Percentiles rank a stretch among this genome's conserved stretches.
These are phyloP conservation scores for Rhagoletis zephyria DNA, from an alignment of 1,140 invertebrate species.

Conservation along the genomic window DNA sequence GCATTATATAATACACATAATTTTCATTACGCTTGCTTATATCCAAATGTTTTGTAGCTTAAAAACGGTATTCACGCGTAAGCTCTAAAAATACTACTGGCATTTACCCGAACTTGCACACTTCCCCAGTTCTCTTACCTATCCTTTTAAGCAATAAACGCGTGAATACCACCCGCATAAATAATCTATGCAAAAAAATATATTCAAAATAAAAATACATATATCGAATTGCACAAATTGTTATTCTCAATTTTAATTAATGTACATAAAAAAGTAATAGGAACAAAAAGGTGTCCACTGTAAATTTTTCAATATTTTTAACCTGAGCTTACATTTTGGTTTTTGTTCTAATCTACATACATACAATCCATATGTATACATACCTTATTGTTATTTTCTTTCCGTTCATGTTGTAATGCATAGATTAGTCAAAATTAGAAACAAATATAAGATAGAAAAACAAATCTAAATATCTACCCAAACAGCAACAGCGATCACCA, in stretches of 20 bases:
- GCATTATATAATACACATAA: too few species aligned
- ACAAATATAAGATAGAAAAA: conserved; percentile 4
- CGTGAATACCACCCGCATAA: conserved; percentile 27
- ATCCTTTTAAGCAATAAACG: neutral
- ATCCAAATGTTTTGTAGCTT: too few species aligned
- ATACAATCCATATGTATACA: conserved; percentile 7
- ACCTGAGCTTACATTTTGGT: conserved; percentile 11
- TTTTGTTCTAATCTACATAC: conserved; percentile 12
- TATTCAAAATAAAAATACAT: conserved; percentile 64
- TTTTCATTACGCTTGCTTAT: too few species aligned
- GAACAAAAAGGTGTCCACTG: conserved; percentile 21
- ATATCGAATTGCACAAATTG: conserved; percentile 73
- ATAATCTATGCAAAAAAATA: conserved; percentile 20
- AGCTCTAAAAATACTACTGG: neutral
- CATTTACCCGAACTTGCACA: neutral
- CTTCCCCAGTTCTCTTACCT: neutral
- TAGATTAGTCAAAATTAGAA: neutral
- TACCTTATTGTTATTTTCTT: neutral
- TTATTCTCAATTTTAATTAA: conserved; percentile 73
- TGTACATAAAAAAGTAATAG: conserved; percentile 65
- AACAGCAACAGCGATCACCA: conserved; percentile 46
- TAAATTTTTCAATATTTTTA: conserved; percentile 39
- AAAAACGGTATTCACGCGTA: neutral
- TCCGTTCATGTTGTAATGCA: neutral
- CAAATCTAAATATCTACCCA: conserved; percentile 44